phyloP scores from a whole-genome alignment of 2,113 vertebrate genomes.

The Syrrhaptes paradoxus region DNA sequence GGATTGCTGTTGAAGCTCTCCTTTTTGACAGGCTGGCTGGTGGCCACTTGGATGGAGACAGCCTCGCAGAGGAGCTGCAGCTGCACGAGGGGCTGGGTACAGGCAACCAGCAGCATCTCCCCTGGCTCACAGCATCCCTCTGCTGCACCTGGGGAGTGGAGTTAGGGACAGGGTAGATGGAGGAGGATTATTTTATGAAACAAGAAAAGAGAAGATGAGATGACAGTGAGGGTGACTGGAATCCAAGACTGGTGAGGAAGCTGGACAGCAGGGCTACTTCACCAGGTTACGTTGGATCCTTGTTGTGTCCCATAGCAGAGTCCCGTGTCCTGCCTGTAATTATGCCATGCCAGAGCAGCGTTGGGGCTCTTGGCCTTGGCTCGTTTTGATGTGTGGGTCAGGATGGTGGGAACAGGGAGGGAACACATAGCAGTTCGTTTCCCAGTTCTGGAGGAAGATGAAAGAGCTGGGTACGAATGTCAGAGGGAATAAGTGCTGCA shows the following conservation, averaged over 20 bases:
- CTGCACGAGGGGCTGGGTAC: background rate
- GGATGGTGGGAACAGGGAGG: background rate
- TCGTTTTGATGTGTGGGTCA: background rate
- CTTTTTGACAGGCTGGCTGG: background rate
- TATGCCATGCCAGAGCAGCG: background rate
- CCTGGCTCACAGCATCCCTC: background rate
- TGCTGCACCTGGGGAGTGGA: background rate
- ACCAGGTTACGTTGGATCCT: background rate
- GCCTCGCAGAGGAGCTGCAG: background rate
- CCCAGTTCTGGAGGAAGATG: constrained; percentile 20
- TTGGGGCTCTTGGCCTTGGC: background rate
- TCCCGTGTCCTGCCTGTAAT: background rate
- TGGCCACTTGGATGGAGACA: background rate
- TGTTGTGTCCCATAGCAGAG: background rate
- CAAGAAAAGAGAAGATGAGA: background rate
- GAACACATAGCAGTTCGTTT: background rate
- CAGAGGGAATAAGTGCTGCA: constrained; percentile 42
- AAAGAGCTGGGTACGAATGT: constrained; percentile 32
- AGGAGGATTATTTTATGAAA: background rate
- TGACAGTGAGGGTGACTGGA: background rate
- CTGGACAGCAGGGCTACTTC: background rate
- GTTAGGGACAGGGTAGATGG: too few species aligned
- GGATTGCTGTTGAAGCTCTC: background rate
- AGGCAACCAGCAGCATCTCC: background rate
- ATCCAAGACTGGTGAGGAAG: background rate